Base-by-base conservation (phyloP, 2,888 invertebrate genomes). In the Odontomyia ornata region DNA sequence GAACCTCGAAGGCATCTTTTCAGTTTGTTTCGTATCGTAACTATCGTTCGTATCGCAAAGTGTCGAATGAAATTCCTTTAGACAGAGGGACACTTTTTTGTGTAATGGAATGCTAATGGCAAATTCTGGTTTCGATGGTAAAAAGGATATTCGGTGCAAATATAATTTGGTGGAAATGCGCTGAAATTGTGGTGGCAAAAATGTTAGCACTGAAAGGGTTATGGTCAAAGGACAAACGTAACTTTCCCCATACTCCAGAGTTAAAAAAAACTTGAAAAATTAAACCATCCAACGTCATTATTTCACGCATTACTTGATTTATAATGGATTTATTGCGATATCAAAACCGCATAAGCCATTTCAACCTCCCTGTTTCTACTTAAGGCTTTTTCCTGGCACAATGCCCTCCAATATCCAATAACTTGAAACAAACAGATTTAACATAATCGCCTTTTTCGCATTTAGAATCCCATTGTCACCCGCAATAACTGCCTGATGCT, bases 371-470 rank as follows among this genome's bases (percentile, higher is more conserved):
- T 36, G 3, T 36, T 36, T 36, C 36, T 36, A 5, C 36, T 3
- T 5, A 3, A 36, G 3, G 9, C 36, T 5, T 36, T 9, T 9
- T 36, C 36, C 36, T 3, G 5, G 36, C 5, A 36, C 36, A 36
- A 36, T 9, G 9, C 36, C 9, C 9, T 5, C 36, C 36, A 36
- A 30, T 73, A 57, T 73, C 73, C 47, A 23, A 60, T 57, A 27
- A 60, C 73, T 73, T 15, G 57, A 30, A 73, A 73, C 43, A 73
- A 73, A 73, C 73, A 73, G 57, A 73, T 73, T 73, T 72, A 72
- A 18, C 72, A 72, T 72, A 72, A 72, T 52, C 72, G 52, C 56
- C 72, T 72, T 73, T 73, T 73, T 73, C 73, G 73, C 57, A 73
- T 73, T 73, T 73, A 73, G 60, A 73, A 57, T 36, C 21, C 43